A percentile compares a stretch with the other conserved stretches of the same genome.
Evolutionary conservation across 2,888 invertebrate species (phyloP).

Genomic region (Myopa testacea): DNA sequence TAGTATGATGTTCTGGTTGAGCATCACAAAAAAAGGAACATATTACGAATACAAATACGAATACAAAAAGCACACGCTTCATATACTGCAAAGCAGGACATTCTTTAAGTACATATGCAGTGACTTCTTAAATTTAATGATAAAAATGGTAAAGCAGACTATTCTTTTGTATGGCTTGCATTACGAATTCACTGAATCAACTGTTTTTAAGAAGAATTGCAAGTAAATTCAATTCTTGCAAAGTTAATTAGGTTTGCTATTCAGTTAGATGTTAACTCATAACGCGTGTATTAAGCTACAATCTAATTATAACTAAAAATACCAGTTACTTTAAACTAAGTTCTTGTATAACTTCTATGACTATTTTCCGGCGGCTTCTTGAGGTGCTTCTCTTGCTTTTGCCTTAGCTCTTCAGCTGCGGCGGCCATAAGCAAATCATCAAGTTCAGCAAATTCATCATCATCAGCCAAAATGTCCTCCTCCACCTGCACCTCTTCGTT

Average conservation of each 20-base stretch:
- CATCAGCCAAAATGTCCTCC: background rate
- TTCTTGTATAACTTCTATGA: background rate
- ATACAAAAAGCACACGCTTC: background rate
- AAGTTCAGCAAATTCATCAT: conserved; percentile 35
- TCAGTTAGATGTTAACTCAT: background rate
- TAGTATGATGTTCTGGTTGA: background rate
- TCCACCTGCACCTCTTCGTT: background rate
- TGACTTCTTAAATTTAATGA: background rate
- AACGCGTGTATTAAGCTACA: conserved; percentile 4
- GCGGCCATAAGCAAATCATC: conserved; percentile 35
- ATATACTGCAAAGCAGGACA: too few species aligned
- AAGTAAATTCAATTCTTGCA: too few species aligned
- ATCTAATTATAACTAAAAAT: conserved; percentile 13
- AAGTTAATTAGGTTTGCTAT: background rate
- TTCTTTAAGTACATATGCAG: background rate
- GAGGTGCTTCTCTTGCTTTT: background rate
- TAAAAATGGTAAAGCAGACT: conserved; percentile 3
- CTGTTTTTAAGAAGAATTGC: too few species aligned
- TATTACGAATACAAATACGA: conserved; percentile 19
- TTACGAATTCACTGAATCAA: conserved; percentile 22
- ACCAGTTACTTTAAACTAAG: conserved; percentile 5
- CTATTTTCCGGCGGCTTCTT: conserved; percentile 6
- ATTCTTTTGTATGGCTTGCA: conserved; percentile 13
- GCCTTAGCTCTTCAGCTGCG: background rate
- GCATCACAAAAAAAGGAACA: conserved; percentile 41